Base-by-base conservation (phyloP, 2,797 vertebrate genomes). In the Gallirallus australis region DNA sequence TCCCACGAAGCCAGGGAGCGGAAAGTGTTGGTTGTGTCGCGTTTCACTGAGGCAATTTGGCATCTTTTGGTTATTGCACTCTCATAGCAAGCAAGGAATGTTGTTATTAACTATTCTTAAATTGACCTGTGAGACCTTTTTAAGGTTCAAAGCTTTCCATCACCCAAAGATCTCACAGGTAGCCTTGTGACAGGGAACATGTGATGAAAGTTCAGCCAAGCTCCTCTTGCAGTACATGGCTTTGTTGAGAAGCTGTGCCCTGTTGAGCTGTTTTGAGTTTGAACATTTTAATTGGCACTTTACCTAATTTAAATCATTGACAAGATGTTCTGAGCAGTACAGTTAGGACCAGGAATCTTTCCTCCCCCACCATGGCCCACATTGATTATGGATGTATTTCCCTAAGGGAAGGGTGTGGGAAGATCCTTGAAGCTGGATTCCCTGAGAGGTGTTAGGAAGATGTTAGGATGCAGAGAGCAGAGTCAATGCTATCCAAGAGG, bases 401-500 rank as follows among this genome's bases (percentile, higher is more conserved):
- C 6, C 0, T 12, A 17, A 64, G 15, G n/a, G 42, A 73, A 33
- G 19, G 2, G 20, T 20, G 33, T 25, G 17, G 28, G 39, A 69
- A n/a, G 63, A 71, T 42, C 79, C 39, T 15, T 12, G 63, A 0
- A 13, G 47, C 27, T 45, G 30, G 42, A 31, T 66, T 78, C 70
- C 31, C 5, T 28, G 27, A 61, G 65, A 68, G 70, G 31, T 27
- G 57, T 45, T 27, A n/a, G 35, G 39, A 68, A 24, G 82, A 9
- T 15, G 17, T 5, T 24, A 30, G 68, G 60, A 70, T 30, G 53
- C 12, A 11, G 61, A 69, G 18, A 72, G n/a, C 17, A 50, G 70
- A 92, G 19, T 0, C 3, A 21, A 8, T 2, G 4, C 6, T 47
- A 2, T 15, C 37, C 1, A 1, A 30, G 48, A 65, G 28, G 50